Evolutionary conservation across 2,113 vertebrate species (phyloP), one percentile per base, ranked within the genome.

Genomic region (Myrmecobius fasciatus): DNA sequence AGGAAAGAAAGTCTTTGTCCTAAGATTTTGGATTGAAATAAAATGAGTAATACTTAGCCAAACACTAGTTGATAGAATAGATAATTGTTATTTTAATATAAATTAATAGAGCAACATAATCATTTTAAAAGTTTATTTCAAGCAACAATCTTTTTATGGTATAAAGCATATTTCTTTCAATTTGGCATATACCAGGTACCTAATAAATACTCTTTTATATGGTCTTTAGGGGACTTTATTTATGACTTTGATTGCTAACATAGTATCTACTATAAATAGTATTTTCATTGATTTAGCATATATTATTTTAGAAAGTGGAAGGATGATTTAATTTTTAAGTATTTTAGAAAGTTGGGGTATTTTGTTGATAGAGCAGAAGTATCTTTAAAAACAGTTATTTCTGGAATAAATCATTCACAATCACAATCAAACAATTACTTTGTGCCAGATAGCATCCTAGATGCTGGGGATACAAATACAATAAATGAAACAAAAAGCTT

Each of bases 1-100:
- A 51, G 92, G 56, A 53, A 95, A 94, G 28, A 53, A 95, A 94
- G 28, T 31, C 49, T 91, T 95, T 95, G 92, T 96, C 53, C 83
- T 91, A 46, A 28, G 51, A 60, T 92, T 95, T 46, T 94, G 83
- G 52, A 92, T 0, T 90, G 94, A 95, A 49, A 52, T 89, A 60
- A 26, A 20, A 14, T 90, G 25, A 26, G 91, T 90, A 91, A 67
- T 28, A 95, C 7, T 96, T 95, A 95, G 92, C 91, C 94, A 94
- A 90, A 56, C 48, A 12, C 75, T 31, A 93, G 53, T 54, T 67
- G 48, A 31, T 94, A 91, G 88, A 93, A 56, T 53, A 8, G n/a
- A 92, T 91, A 48, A 31, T 36, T 83, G 93, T 95, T 60, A 43
- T 93, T 96, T 56, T 3, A 92, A 96, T 83, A n/a, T 93, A 95